Evolutionary conservation across 2,888 invertebrate genomes (phyloP).

Genomic region (Pandemis heparana): DNA sequence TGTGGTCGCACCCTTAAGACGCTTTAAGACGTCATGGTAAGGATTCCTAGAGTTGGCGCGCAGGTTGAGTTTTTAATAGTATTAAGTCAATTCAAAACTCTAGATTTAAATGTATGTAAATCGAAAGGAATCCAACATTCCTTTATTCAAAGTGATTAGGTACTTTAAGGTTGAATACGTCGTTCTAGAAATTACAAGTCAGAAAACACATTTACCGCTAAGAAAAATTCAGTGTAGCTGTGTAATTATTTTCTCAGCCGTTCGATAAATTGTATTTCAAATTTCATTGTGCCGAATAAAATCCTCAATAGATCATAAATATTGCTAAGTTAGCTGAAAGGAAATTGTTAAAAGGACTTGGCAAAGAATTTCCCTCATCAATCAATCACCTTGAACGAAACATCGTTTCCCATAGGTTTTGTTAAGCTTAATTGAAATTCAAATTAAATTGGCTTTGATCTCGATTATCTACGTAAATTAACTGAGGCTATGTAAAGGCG

Average conservation of each 20-base stretch:
- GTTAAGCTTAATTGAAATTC: slow-evolving; percentile 41
- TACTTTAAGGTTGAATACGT: neutral
- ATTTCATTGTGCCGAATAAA: slow-evolving; percentile 19
- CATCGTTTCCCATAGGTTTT: slow-evolving; percentile 39
- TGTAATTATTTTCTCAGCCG: neutral
- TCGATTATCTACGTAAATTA: slow-evolving; percentile 36
- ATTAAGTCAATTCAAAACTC: too few species aligned
- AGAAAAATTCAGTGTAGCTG: neutral
- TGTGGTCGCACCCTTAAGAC: too few species aligned
- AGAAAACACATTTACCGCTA: neutral
- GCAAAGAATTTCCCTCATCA: slow-evolving; percentile 37
- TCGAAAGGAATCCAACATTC: too few species aligned
- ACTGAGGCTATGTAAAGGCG: slow-evolving; percentile 13
- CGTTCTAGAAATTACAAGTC: neutral
- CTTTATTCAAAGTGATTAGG: too few species aligned
- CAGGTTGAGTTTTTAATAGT: too few species aligned
- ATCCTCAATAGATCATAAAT: slow-evolving; percentile 35
- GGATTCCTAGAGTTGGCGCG: too few species aligned
- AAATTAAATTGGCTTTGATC: slow-evolving; percentile 39
- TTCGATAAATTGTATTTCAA: slow-evolving; percentile 11
- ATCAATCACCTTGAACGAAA: slow-evolving; percentile 37
- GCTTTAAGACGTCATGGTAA: too few species aligned
- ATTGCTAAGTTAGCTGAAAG: slow-evolving; percentile 33
- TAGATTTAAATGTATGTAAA: too few species aligned
- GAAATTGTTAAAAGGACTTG: slow-evolving; percentile 31